These are phyloP conservation scores for Paralvinella palmiformis DNA, from an alignment of 1,140 invertebrate species.

Conservation along the genomic window DNA sequence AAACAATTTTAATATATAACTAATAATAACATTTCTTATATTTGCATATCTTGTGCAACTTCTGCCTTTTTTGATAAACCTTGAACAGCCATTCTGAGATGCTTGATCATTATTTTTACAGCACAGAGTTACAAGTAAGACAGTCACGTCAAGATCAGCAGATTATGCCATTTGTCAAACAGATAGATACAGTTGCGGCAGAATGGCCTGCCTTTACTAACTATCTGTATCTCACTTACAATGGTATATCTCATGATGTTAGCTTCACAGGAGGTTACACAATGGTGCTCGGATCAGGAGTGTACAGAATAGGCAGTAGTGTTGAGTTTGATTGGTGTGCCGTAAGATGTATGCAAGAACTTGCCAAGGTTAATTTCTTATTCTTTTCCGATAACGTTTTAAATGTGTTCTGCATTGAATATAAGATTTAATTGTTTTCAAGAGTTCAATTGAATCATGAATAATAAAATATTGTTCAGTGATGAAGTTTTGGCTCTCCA, in stretches of 20 bases:
- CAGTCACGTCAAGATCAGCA: constrained; percentile 43
- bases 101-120: constrained; percentile 35
- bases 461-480: not conserved
- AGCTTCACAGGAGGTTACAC: constrained; percentile 70
- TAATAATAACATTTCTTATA: too few species aligned
- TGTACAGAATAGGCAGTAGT: constrained; percentile 96
- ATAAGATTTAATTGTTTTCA: not conserved
- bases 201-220: constrained; percentile 99
- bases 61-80: too few species aligned
- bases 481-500: too few species aligned
- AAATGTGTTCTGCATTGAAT: not conserved
- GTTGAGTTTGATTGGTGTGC: constrained; percentile 99
- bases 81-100: too few species aligned
- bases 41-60: too few species aligned
- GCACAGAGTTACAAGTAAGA: constrained; percentile 51
- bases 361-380: constrained; percentile 69
- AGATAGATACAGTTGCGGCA: constrained; percentile 98
- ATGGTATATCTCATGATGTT: constrained; percentile 80
- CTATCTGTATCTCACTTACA: constrained; percentile 96
- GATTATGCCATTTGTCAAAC: constrained; percentile 85
- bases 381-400: not conserved
- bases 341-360: constrained; percentile 87
- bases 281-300: constrained; percentile 77
- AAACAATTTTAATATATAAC: too few species aligned
- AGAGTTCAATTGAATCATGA: not conserved